These are phyloP conservation scores for Fulica atra DNA, from an alignment of 2,113 vertebrate genomes.

Conservation along the genomic window DNA sequence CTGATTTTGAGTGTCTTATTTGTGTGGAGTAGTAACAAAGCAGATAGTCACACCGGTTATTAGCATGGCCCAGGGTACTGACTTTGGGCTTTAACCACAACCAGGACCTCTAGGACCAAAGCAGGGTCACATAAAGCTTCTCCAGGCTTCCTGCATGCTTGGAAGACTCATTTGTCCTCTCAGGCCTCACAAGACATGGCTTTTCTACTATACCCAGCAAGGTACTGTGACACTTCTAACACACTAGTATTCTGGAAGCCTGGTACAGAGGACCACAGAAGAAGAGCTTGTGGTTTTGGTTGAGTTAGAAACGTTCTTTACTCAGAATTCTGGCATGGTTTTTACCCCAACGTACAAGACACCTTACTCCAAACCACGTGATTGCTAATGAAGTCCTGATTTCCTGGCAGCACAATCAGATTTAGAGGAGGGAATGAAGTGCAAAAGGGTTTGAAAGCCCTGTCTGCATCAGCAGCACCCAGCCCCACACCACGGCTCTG, in stretches of 20 bases:
- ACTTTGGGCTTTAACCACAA: not conserved
- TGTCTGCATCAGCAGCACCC: not conserved
- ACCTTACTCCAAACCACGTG: not conserved
- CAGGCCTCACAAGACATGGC: not conserved
- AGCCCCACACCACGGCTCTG: fast-evolving
- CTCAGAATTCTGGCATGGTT: not conserved
- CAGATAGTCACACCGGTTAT: not conserved
- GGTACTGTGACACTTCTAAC: not conserved
- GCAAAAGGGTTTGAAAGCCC: not conserved
- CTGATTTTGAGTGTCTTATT: not conserved
- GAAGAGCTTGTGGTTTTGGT: not conserved
- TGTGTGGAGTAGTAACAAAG: not conserved
- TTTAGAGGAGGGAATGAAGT: not conserved
- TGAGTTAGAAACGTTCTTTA: not conserved
- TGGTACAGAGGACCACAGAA: not conserved
- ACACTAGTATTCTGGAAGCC: not conserved
- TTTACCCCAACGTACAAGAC: not conserved
- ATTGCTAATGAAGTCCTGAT: not conserved
- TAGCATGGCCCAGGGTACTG: not conserved
- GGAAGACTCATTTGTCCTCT: not conserved
- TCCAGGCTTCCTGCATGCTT: not conserved
- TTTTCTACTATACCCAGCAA: not conserved
- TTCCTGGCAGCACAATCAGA: not conserved
- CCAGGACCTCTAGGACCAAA: not conserved
- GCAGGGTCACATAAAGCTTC: not conserved